Base-by-base conservation (phyloP, 2,888 invertebrate genomes). In the Polydrusus cervinus region DNA sequence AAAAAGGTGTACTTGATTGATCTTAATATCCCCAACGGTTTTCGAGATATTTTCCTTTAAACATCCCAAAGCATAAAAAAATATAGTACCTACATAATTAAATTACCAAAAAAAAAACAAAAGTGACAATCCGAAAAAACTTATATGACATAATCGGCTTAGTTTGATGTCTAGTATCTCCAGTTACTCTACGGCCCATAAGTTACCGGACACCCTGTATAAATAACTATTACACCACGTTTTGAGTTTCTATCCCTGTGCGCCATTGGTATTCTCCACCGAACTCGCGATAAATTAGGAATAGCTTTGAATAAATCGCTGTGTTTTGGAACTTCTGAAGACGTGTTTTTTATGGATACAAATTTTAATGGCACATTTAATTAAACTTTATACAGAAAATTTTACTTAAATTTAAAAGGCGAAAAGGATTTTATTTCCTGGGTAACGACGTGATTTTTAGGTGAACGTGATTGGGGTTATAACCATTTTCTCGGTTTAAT, bases 241-340 rank as follows among this genome's bases (percentile, higher is more conserved):
- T n/a, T n/a, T n/a, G 5, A 14, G 5, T 45, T 14, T 49, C 30
- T 5, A 2, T 9, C 11, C 2, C 16, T 16, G 16, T 16, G 49
- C 64, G 49, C n/a, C 49, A 16, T 49, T 64, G 64, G 13, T n/a
- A 13, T 30, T 53, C 43, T n/a, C 30, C 25, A 49, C 14, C 49
- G 14, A 64, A 64, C 49, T 81, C 82, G 80, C 83, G 80, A 84
- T 84, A 84, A 84, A 83, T 84, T 81, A 83, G 78, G 83, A 83
- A 83, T 82, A 80, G 81, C 80, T 72, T 73, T 78, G 78, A 80
- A 83, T 83, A 83, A 83, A 82, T 82, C 81, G 82, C 78, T 79
- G 78, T 80, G 80, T 80, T 80, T 79, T 75, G 75, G 78, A 65
- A 76, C 74, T 64, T 69, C 62, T 66, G 65, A 73, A 71, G 68